Evolutionary conservation across 92 coral and sea anemone genomes (phyloP).

Genomic region (Umimayanthus chanpuru): DNA sequence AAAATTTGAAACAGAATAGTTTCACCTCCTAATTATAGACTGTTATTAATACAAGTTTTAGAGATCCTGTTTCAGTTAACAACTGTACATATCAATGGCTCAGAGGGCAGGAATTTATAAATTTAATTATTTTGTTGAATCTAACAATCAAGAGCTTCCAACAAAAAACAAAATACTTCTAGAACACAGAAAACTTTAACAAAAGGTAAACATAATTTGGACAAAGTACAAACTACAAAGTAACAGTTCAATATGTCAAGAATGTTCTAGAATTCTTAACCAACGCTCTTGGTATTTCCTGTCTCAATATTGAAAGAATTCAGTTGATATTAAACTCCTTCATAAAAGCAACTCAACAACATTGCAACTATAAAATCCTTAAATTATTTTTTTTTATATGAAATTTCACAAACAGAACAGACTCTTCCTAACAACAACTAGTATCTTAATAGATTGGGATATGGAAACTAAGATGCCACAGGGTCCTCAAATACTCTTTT

Average conservation of each 20-base stretch:
- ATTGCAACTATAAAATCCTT: not conserved
- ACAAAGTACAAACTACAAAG: not conserved
- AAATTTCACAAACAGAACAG: not conserved
- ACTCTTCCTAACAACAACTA: not conserved
- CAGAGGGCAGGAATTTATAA: not conserved
- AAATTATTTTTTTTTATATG: not conserved
- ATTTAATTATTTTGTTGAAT: not conserved
- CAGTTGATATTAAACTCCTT: conserved; percentile 4
- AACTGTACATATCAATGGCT: not conserved
- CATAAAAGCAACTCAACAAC: not conserved
- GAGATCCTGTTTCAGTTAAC: not conserved
- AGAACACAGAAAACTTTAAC: not conserved
- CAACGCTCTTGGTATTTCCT: conserved; percentile 39
- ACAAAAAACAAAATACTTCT: not conserved
- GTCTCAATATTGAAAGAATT: conserved; percentile 17
- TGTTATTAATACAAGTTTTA: not conserved
- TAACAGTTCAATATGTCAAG: not conserved
- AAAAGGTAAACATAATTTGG: conserved; percentile 2
- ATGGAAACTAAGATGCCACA: conserved; percentile 13
- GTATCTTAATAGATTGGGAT: not conserved
- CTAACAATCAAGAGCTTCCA: not conserved
- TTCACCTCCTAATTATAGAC: not conserved
- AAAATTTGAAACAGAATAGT: too few relatives aligned
- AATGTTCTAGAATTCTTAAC: conserved; percentile 8
- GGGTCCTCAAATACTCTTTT: conserved; percentile 21